Conservation (phyloP, 2,113 vertebrate species). For the Triplophysa siluroides region DNA sequence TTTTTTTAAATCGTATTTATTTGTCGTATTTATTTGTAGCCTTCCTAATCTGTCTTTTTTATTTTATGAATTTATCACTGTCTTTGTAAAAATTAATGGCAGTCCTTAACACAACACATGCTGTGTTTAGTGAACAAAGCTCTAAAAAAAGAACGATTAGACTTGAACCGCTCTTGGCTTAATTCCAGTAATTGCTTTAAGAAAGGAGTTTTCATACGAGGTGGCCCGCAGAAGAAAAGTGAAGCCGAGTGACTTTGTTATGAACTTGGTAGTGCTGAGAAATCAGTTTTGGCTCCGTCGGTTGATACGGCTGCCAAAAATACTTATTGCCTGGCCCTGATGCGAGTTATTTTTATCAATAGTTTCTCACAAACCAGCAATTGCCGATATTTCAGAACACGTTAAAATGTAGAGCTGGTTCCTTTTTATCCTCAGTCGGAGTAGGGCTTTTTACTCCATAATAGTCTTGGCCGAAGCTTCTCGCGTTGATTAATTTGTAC, state of each 20-base stretch:
- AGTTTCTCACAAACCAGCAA: conserved; percentile 38
- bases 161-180: conserved; percentile 17
- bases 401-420: conserved; percentile 21
- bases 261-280: conserved; percentile 39
- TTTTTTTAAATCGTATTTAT: no score
- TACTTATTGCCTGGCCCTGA: conserved; percentile 47
- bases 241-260: conserved; percentile 37
- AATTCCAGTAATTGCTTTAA: conserved; percentile 32
- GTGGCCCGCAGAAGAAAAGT: not conserved
- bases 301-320: conserved; percentile 43
- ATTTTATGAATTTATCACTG: conserved; percentile 8
- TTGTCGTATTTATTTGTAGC: no score
- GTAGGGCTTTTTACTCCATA: not conserved
- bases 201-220: not conserved
- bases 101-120: not conserved
- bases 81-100: not conserved
- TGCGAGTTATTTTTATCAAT: conserved; percentile 49
- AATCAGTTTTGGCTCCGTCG: conserved; percentile 42
- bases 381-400: conserved; percentile 17
- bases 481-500: conserved; percentile 9
- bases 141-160: conserved; percentile 14
- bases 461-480: conserved; percentile 5
- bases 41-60: not conserved
- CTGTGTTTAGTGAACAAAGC: conserved; percentile 6
- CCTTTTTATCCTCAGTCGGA: not conserved